Conservation (phyloP, 2,888 invertebrate species). For the Trichopria drosophilae region DNA sequence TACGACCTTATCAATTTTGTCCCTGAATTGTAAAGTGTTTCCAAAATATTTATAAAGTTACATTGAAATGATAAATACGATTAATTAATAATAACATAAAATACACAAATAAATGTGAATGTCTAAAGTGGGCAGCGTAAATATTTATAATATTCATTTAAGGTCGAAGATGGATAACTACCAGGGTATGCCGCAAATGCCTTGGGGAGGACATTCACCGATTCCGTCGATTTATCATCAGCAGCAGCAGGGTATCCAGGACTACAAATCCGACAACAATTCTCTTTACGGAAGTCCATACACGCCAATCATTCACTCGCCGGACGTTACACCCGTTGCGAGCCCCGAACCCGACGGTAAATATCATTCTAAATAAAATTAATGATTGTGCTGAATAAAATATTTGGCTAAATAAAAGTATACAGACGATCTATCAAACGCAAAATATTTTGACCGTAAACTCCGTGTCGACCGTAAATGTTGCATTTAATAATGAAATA, state of each 20-base stretch:
- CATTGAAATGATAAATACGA: no score
- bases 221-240: slow-evolving; percentile 59
- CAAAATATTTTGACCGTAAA: no score
- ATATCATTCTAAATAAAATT: slow-evolving; percentile 18
- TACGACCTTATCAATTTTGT: no score
- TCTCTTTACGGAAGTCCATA: slow-evolving; percentile 57
- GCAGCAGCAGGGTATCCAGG: slow-evolving; percentile 53
- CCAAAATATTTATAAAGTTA: no score
- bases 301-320: slow-evolving; percentile 69
- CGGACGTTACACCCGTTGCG: slow-evolving; percentile 81
- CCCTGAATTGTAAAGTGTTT: no score
- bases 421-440: no score
- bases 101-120: no score
- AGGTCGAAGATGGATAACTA: slow-evolving; percentile 57
- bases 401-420: no score
- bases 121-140: no score
- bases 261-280: slow-evolving; percentile 58
- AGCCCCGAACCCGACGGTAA: slow-evolving; percentile 78
- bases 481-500: not conserved
- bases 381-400: no score
- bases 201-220: slow-evolving; percentile 57
- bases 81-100: no score
- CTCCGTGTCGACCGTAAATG: not conserved
- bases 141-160: slow-evolving; percentile 19
- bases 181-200: slow-evolving; percentile 56